Base-by-base conservation (phyloP, 2,797 vertebrate species). In the Ctenopoma multispine region DNA sequence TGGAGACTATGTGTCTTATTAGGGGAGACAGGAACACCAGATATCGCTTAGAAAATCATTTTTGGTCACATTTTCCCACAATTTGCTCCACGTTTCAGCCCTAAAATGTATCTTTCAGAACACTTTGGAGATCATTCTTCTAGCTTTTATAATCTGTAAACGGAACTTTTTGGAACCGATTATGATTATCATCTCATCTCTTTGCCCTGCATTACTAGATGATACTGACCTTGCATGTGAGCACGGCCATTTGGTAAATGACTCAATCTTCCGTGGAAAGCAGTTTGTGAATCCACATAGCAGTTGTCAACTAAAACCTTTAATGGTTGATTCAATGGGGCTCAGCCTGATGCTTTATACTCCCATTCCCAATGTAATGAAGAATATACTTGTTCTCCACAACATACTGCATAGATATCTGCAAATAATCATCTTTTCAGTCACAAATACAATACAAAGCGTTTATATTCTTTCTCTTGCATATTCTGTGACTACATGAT, bases 1-100 rank as follows among this genome's bases (percentile, higher is more conserved):
- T 5, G 20, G 46, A 69, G 51, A 77, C 69, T 40, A 43, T 69
- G 53, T 51, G 68, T 82, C 72, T 75, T 75, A 75, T 83, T 77
- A 69, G 41, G 34, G 21, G 34, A 57, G 69, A 71, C 23, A n/a
- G 48, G 80, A 70, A 54, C 41, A 41, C 4, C 10, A 59, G 61
- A 66, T 67, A 73, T 66, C 43, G 34, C 38, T 65, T 55, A 68
- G 21, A 60, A 46, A 68, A 63, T 76, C 23, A 59, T 69, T 54
- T 70, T 49, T 38, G 13, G 63, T 4, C n/a, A n/a, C 41, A 50
- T 24, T 72, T 70, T 71, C 2, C 5, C 20, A 54, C 58, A 27
- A 18, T 62, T 59, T 48, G 12, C 12, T 56, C 23, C 38, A 38
- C 4, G n/a, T 77, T 43, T 29, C 54, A 34, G 49, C 10, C 5